These are phyloP conservation scores for Coenonympha arcania DNA, from an alignment of 2,888 invertebrate genomes.

Conservation along the genomic window DNA sequence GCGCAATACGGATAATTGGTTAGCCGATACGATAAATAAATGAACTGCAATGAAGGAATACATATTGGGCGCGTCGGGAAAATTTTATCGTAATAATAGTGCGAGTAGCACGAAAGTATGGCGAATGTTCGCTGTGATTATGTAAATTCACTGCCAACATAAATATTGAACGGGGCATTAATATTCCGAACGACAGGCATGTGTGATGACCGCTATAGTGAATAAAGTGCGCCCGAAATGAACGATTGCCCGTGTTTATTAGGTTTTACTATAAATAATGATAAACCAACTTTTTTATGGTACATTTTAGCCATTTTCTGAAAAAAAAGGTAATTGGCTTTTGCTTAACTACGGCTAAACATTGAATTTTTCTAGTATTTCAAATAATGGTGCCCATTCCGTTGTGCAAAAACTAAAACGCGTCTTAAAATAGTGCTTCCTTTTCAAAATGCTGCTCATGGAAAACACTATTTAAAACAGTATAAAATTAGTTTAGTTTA, in stretches of 20 bases:
- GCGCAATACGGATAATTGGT: slow-evolving; percentile 29
- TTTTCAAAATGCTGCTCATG: too few relatives aligned
- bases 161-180: slow-evolving; percentile 73
- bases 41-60: slow-evolving; percentile 34
- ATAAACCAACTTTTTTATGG: not conserved
- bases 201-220: slow-evolving; percentile 64
- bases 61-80: slow-evolving; percentile 43
- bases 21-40: slow-evolving; percentile 27
- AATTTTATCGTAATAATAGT: slow-evolving; percentile 67
- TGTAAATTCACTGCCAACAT: slow-evolving; percentile 71
- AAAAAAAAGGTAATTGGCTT: not conserved
- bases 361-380: too few relatives aligned
- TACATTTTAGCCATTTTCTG: not conserved
- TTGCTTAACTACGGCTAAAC: too few relatives aligned
- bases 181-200: slow-evolving; percentile 70
- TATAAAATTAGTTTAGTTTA: too few relatives aligned
- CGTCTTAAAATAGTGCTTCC: too few relatives aligned
- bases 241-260: slow-evolving; percentile 35
- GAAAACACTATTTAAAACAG: too few relatives aligned
- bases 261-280: slow-evolving; percentile 25
- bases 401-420: too few relatives aligned
- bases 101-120: slow-evolving; percentile 52
- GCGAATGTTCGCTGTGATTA: slow-evolving; percentile 67
- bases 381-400: too few relatives aligned
- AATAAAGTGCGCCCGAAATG: slow-evolving; percentile 39